Conservation (phyloP, 2,888 invertebrate genomes). For the Elmis aenea region DNA sequence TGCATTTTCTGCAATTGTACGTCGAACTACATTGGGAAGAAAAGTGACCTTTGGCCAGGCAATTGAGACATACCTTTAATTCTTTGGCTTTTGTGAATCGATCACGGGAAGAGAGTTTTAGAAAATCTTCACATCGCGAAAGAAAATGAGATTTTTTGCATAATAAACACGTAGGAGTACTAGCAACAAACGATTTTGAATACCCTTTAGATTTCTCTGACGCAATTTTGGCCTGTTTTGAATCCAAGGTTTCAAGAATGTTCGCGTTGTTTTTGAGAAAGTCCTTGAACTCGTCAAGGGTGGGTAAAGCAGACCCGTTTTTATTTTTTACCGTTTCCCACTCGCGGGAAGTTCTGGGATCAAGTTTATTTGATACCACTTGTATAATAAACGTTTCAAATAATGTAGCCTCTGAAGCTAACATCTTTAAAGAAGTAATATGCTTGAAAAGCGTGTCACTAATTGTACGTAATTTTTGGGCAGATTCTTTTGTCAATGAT, state of each 20-base stretch:
- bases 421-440: not conserved
- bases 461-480: not conserved
- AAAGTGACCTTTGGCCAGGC: conserved; percentile 2
- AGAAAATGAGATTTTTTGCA: not conserved
- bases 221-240: not conserved
- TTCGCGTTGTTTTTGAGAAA: not conserved
- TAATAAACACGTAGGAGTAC: not conserved
- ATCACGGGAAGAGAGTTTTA: not conserved
- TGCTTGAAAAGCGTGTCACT: conserved; percentile 1
- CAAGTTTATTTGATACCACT: conserved; percentile 1
- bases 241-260: not conserved
- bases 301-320: not conserved
- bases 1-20: conserved; percentile 3
- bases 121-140: conserved; percentile 3
- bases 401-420: not conserved
- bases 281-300: not conserved
- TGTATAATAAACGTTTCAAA: not conserved
- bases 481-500: not conserved
- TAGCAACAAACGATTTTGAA: conserved; percentile 1
- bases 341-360: no score
- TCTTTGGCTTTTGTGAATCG: not conserved
- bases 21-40: not conserved
- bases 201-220: conserved; percentile 1
- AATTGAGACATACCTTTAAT: conserved; percentile 2
- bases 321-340: no score